phyloP scores from a whole-genome alignment of 2,797 vertebrate genomes.

The Anomalospiza imberbis region DNA sequence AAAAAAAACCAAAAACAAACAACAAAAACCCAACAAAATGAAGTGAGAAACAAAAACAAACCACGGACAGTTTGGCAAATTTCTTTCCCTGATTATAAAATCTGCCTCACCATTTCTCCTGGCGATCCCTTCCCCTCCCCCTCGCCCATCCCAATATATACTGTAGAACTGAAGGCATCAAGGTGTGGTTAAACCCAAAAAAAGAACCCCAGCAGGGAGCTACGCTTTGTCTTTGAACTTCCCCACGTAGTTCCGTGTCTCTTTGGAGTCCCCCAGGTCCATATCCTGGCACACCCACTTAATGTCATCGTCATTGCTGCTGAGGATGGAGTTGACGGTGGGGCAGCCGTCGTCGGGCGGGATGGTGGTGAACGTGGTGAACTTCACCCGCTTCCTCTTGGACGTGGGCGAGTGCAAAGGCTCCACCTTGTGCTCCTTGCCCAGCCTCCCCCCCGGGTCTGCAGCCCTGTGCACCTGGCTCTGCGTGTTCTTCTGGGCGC shows the following conservation, averaged over 20 bases:
- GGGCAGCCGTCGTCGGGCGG: conserved; percentile 82
- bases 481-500: conserved; percentile 77
- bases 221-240: conserved; percentile 81
- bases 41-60: not conserved
- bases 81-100: conserved; percentile 52
- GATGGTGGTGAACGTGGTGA: conserved; percentile 89
- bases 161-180: conserved; percentile 65
- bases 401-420: conserved; percentile 88
- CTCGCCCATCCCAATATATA: not conserved
- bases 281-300: conserved; percentile 91
- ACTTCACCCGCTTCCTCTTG: conserved; percentile 92
- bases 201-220: not conserved
- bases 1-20: too few species aligned
- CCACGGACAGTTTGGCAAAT: conserved; percentile 40
- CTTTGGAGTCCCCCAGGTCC: conserved; percentile 82
- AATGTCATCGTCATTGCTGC: conserved; percentile 83
- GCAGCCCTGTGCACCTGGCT: conserved; percentile 79
- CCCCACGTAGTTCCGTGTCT: conserved; percentile 87
- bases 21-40: not conserved
- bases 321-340: conserved; percentile 79
- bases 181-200: conserved; percentile 44
- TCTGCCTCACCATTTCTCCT: not conserved
- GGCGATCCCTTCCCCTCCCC: not conserved
- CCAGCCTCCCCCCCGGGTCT: conserved; percentile 58
- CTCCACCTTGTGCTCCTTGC: conserved; percentile 80